Conservation (phyloP, 1,140 invertebrate species). For the Drosophila ohnishii region DNA sequence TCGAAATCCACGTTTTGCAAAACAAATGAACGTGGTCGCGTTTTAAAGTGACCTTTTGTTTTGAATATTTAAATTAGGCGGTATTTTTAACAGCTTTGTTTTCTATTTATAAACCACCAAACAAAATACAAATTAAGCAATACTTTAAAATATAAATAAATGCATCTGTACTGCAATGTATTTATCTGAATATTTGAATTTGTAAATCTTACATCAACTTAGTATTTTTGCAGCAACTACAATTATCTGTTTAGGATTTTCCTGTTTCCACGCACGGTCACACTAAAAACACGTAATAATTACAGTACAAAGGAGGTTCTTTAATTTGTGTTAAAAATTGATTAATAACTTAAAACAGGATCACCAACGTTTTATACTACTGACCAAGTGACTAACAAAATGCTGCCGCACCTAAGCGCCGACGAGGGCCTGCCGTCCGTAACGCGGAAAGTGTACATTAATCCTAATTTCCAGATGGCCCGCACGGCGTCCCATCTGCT, state of each 20-base stretch:
- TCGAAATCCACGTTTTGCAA: conserved; percentile 18
- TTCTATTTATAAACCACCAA: neutral
- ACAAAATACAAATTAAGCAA: neutral
- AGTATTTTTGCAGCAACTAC: neutral
- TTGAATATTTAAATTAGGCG: neutral
- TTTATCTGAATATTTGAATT: neutral
- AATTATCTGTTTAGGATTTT: neutral
- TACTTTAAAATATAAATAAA: neutral
- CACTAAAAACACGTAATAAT: conserved; percentile 28
- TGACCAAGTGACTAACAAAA: conserved; percentile 19
- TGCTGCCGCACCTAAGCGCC: conserved; percentile 63
- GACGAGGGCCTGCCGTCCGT: conserved; percentile 51
- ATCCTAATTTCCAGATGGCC: conserved; percentile 63
- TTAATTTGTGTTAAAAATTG: conserved; percentile 1
- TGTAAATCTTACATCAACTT: neutral
- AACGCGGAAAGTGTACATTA: conserved; percentile 70
- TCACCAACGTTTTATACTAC: neutral
- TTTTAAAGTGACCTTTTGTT: conserved; percentile 1
- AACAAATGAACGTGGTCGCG: conserved; percentile 1
- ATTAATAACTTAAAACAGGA: neutral
- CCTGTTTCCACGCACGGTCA: neutral
- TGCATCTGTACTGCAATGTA: neutral
- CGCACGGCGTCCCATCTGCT: conserved; percentile 20
- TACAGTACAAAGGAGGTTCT: conserved; percentile 11
- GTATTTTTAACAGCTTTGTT: neutral